Conservation (phyloP, 2,113 vertebrate genomes). For the Stercorarius parasiticus region DNA sequence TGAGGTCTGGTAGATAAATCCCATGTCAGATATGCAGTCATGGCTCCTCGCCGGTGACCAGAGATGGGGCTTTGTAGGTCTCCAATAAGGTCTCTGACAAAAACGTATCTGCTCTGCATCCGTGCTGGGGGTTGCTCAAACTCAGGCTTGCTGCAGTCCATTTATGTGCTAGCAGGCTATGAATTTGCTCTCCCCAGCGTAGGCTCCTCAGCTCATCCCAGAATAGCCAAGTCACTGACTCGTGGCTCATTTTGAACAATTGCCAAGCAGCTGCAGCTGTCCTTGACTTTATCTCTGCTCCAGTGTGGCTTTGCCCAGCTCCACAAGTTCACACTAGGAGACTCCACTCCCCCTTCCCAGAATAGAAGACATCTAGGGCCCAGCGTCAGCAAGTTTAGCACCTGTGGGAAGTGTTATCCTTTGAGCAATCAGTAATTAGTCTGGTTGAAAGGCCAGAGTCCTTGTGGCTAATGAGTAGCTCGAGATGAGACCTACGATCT, state of each 20-base stretch:
- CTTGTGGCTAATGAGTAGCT: conserved; percentile 54
- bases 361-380: conserved; percentile 63
- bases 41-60: fast-evolving
- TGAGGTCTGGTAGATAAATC: background rate
- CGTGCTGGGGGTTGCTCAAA: background rate
- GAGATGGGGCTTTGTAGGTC: background rate
- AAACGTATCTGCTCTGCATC: background rate
- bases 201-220: conserved; percentile 39
- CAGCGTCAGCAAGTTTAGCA: conserved; percentile 61
- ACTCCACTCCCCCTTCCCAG: conserved; percentile 70
- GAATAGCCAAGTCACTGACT: conserved; percentile 68
- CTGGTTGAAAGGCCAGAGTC: conserved; percentile 52
- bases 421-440: conserved; percentile 57
- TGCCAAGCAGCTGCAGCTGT: conserved; percentile 69
- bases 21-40: background rate
- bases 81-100: background rate
- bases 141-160: background rate
- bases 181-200: background rate
- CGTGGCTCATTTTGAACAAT: conserved; percentile 56
- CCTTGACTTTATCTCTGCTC: conserved; percentile 65
- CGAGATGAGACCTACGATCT: background rate
- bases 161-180: background rate
- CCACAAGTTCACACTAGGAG: conserved; percentile 68
- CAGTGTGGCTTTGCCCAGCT: conserved; percentile 63
- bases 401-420: conserved; percentile 53